A percentile compares a stretch with the other conserved stretches of the same genome.
phyloP scores from a whole-genome alignment of 2,113 vertebrate genomes.

The Psammodynastes pulverulentus region DNA sequence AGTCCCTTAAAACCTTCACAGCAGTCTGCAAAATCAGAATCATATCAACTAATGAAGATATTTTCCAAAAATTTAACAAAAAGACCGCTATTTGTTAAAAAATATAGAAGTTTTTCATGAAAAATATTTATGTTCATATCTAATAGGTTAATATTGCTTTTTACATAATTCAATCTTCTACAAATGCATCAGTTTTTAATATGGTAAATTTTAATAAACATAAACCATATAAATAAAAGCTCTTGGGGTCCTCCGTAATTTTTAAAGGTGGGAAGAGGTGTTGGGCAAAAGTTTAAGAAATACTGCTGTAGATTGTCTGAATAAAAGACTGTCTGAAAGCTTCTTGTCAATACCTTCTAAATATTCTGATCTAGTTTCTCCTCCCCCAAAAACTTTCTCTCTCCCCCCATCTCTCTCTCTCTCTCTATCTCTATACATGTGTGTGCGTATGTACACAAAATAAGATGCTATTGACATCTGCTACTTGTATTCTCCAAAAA shows the following conservation, averaged over 20 bases:
- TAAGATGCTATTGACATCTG: not conserved
- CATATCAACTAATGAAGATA: not conserved
- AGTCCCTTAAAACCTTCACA: not conserved
- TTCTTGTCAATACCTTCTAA: not conserved
- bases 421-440: no score
- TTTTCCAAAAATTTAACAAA: not conserved
- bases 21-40: not conserved
- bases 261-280: not conserved
- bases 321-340: not conserved
- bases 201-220: not conserved
- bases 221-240: not conserved
- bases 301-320: not conserved
- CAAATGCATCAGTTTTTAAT: not conserved
- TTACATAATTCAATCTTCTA: not conserved
- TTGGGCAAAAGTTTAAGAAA: not conserved
- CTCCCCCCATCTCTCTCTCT: no score
- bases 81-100: not conserved
- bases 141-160: not conserved
- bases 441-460: no score
- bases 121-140: not conserved
- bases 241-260: not conserved
- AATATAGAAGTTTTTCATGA: not conserved
- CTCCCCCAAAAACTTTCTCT: no score
- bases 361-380: not conserved
- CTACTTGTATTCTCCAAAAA: not conserved